A percentile compares a stretch with the other conserved stretches of the same genome.
Conservation (phyloP, 2,797 vertebrate genomes). For the Melanotaenia boesemani region DNA sequence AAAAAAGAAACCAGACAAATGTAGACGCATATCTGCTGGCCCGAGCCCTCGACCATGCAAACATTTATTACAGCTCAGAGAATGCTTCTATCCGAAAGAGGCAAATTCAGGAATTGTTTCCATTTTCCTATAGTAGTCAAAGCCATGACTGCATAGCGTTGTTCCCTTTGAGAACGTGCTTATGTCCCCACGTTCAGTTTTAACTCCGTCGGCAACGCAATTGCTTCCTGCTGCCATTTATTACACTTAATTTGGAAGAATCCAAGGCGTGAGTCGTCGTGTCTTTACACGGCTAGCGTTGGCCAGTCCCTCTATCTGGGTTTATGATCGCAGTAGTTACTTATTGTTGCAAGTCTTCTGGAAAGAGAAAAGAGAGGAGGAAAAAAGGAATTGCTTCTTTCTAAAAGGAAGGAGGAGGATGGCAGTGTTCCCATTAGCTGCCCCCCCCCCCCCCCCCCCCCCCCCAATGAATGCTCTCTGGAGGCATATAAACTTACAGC, state of each 20-base stretch:
- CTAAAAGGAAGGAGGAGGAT: slow-evolving; percentile 62
- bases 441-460: too few species aligned
- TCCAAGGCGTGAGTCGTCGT: slow-evolving; percentile 66
- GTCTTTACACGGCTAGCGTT: slow-evolving; percentile 27
- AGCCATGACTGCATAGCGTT: slow-evolving; percentile 41
- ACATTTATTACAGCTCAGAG: slow-evolving; percentile 9
- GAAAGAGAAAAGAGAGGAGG: slow-evolving; percentile 17
- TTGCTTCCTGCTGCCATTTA: slow-evolving; percentile 79
- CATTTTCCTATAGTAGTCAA: slow-evolving; percentile 63
- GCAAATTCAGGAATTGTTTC: slow-evolving; percentile 44
- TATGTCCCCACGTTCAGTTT: slow-evolving; percentile 75
- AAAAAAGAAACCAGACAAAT: slow-evolving; percentile 29
- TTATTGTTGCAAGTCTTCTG: slow-evolving; percentile 54
- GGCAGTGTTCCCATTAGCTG: slow-evolving; percentile 68
- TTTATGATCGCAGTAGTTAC: slow-evolving; percentile 32
- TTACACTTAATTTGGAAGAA: slow-evolving; percentile 74
- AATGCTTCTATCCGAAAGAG: slow-evolving; percentile 8
- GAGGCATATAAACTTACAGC: slow-evolving; percentile 74
- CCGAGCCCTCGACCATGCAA: slow-evolving; percentile 45
- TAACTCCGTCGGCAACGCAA: slow-evolving; percentile 76
- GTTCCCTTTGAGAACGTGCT: slow-evolving; percentile 62
- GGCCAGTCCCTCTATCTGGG: slow-evolving; percentile 39
- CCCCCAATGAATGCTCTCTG: slow-evolving; percentile 57
- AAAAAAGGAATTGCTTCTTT: slow-evolving; percentile 20
- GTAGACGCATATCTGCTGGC: slow-evolving; percentile 24